Percentiles rank a stretch among this genome's conserved stretches.
Conservation (phyloP, 2,113 vertebrate species). For the Ceyx cyanopectus region DNA sequence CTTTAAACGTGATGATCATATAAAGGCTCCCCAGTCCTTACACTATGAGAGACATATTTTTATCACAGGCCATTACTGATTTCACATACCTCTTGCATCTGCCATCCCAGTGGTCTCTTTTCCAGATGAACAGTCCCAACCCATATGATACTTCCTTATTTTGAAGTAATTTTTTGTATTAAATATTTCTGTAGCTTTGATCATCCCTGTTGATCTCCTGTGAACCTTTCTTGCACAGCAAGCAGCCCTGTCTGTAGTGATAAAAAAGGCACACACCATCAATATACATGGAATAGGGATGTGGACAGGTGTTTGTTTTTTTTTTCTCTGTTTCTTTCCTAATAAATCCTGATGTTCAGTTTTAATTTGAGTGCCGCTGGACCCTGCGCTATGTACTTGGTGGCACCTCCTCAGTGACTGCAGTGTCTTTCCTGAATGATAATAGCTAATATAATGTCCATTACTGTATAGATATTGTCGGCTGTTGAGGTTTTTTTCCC, state of each 20-base stretch:
- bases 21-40: background rate
- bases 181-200: background rate
- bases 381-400: background rate
- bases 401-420: background rate
- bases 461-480: background rate
- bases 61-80: background rate
- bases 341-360: background rate
- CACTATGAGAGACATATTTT: background rate
- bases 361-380: background rate
- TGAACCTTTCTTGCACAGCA: background rate
- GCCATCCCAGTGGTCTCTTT: background rate
- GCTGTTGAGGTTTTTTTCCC: rapidly evolving
- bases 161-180: background rate
- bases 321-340: background rate
- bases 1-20: background rate
- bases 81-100: background rate
- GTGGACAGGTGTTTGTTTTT: background rate
- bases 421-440: background rate
- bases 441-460: background rate
- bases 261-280: background rate
- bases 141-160: background rate
- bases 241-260: background rate
- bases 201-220: background rate
- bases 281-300: background rate
- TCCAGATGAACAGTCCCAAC: background rate